Conservation (phyloP, 2,797 vertebrate genomes). For the Lates japonicus region DNA sequence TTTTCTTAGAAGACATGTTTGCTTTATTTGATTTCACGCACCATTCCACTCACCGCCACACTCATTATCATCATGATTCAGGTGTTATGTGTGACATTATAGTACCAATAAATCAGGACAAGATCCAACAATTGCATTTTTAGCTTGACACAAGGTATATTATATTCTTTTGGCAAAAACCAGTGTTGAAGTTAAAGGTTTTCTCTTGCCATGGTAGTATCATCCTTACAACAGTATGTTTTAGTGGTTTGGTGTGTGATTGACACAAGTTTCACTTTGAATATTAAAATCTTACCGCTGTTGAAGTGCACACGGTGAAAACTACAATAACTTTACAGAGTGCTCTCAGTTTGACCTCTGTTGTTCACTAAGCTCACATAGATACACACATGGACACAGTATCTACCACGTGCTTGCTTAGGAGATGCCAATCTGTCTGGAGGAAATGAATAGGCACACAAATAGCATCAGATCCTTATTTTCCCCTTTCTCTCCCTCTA, state of each 20-base stretch:
- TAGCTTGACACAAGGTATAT: not conserved
- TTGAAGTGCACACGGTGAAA: not conserved
- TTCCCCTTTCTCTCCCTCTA: not conserved
- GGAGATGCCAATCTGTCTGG: not conserved
- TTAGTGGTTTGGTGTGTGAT: not conserved
- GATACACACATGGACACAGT: not conserved
- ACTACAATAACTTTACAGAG: not conserved
- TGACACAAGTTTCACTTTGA: not conserved
- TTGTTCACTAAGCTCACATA: conserved; percentile 1
- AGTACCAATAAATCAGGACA: not conserved
- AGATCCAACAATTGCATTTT: not conserved
- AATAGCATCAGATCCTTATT: not conserved
- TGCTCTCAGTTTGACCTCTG: conserved; percentile 34
- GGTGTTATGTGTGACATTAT: not conserved
- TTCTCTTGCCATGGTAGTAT: not conserved
- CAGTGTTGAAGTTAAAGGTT: not conserved
- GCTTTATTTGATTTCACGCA: not conserved
- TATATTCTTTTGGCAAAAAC: not conserved
- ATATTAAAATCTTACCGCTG: not conserved
- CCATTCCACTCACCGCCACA: not conserved
- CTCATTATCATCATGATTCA: not conserved
- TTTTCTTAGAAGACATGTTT: not conserved
- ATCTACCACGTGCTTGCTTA: not conserved
- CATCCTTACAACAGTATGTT: not conserved
- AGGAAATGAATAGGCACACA: not conserved